Base-by-base conservation (phyloP, 2,888 invertebrate species). In the Drosophila trichaetosa region DNA sequence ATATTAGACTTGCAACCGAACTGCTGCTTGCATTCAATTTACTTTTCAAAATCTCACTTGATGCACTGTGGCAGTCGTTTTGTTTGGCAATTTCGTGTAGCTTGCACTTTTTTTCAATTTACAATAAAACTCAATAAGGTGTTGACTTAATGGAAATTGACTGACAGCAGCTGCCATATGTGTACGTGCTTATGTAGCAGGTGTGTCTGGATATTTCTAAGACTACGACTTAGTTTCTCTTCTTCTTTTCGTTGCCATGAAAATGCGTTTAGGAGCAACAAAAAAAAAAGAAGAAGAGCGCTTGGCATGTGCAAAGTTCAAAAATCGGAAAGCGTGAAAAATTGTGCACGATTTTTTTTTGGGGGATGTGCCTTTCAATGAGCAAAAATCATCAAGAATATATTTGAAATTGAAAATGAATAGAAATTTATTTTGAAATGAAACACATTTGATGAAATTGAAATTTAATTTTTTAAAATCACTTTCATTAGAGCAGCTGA, bases 71-170 rank as follows among this genome's bases (percentile, higher is more conserved):
- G 31, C 31, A 24, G 38, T 49, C 49, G 31, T 24, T 57, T 69
- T 72, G 18, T 46, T 46, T 16, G 3, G 66, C 59, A 48, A 59
- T 85, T 90, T 81, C 78, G 78, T 69, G 78, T 69, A 69, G 73
- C 74, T 90, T 83, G 65, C 71, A 76, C 65, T 53, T 66, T 81
- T 81, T 83, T 90, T 75, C 87, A 88, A 88, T 88, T 88, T 88
- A 82, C 87, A 90, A 88, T 88, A 88, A 88, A 88, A 89, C 85
- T 76, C 91, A 90, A 90, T 85, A 90, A 90, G 87, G 81, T 88
- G 90, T 90, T 89, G 89, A 68, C 90, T 82, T 87, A 90, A 89
- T 89, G 90, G 87, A 80, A 84, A 87, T 87, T 87, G 87, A 87
- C 89, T 90, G 89, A 89, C 88, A 90, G 80, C 70, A 61, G 72